These are phyloP conservation scores for Melospiza georgiana DNA, from an alignment of 2,113 vertebrate genomes.

Conservation along the genomic window DNA sequence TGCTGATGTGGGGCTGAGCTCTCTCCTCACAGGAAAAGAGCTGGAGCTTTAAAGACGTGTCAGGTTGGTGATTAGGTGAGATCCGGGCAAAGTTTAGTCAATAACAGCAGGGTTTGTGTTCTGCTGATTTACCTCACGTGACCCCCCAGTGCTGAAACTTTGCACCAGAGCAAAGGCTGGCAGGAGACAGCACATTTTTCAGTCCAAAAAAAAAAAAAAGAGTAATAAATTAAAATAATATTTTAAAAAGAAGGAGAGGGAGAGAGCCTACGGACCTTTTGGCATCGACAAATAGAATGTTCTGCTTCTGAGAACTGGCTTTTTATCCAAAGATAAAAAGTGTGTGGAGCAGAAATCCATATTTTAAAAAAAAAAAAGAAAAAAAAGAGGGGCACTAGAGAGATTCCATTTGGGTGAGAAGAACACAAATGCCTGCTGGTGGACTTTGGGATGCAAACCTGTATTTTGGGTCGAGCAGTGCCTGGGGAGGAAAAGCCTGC, in stretches of 20 bases:
- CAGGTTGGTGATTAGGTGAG: background rate
- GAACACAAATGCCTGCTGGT: background rate
- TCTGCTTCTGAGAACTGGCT: background rate
- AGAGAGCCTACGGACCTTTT: background rate
- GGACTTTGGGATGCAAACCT: background rate
- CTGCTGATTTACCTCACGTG: background rate
- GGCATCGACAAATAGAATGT: background rate
- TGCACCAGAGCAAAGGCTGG: background rate
- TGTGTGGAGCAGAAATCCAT: background rate
- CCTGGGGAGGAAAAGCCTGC: background rate
- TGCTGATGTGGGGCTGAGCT: background rate
- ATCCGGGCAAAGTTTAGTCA: background rate
- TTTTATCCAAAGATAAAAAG: background rate
- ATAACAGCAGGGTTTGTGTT: background rate
- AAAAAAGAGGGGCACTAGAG: background rate
- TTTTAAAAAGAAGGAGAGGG: background rate
- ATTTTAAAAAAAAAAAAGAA: background rate
- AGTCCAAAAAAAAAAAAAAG: background rate
- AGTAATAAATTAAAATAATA: background rate
- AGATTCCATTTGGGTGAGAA: background rate
- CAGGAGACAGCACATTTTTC: background rate
- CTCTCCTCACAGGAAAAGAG: background rate
- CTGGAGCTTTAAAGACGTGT: background rate
- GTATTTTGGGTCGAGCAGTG: fast-evolving
- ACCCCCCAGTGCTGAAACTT: background rate